phyloP scores from a whole-genome alignment of 2,888 invertebrate species.

The Sericinus montela region DNA sequence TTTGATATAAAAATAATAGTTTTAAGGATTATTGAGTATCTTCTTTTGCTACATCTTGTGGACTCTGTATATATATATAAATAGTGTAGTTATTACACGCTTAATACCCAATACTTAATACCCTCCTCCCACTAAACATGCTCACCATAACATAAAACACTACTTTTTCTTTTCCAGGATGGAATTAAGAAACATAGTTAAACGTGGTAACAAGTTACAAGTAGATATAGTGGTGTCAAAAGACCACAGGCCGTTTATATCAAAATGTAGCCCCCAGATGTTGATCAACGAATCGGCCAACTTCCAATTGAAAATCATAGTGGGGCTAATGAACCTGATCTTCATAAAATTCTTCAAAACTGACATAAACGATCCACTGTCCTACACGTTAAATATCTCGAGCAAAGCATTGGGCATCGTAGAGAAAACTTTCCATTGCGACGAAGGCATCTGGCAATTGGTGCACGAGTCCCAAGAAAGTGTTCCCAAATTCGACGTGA shows the following conservation, averaged over 20 bases:
- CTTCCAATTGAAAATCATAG: slow-evolving; percentile 37
- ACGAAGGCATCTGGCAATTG: slow-evolving; percentile 45
- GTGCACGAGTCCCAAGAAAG: slow-evolving; percentile 37
- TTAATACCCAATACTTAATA: too few relatives aligned
- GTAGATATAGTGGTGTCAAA: slow-evolving; percentile 32
- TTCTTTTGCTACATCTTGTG: too few relatives aligned
- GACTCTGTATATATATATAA: too few relatives aligned
- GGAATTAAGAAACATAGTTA: slow-evolving; percentile 33
- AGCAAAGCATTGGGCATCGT: slow-evolving; percentile 33
- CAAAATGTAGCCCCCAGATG: slow-evolving; percentile 34
- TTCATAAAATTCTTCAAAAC: slow-evolving; percentile 37
- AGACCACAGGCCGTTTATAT: slow-evolving; percentile 34
- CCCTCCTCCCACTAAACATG: too few relatives aligned
- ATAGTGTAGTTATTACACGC: too few relatives aligned
- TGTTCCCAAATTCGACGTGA: slow-evolving; percentile 36
- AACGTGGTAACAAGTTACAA: slow-evolving; percentile 36
- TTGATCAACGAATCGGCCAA: slow-evolving; percentile 33
- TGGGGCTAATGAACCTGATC: slow-evolving; percentile 34
- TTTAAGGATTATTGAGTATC: too few relatives aligned
- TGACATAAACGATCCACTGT: slow-evolving; percentile 31
- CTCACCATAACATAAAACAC: too few relatives aligned
- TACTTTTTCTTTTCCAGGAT: slow-evolving; percentile 31
- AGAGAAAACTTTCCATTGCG: slow-evolving; percentile 35
- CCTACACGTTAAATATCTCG: slow-evolving; percentile 34
- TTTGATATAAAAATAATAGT: too few relatives aligned